Evolutionary conservation across 2,113 vertebrate genomes (phyloP).

Genomic region (Formicarius rufipectus): DNA sequence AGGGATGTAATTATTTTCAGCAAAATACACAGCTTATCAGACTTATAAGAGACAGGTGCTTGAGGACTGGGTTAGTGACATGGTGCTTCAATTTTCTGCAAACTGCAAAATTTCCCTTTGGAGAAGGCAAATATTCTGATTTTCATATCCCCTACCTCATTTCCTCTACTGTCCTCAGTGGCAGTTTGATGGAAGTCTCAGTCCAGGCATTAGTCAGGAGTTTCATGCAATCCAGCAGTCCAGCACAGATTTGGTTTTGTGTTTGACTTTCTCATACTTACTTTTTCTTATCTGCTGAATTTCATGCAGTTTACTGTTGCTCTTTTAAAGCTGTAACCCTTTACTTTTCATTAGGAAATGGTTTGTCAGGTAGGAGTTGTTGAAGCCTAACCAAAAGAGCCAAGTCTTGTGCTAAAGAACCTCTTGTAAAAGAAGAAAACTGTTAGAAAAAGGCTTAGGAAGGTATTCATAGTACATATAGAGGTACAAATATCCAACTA

Average conservation of each 20-base stretch:
- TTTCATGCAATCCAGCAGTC: not conserved
- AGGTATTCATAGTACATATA: not conserved
- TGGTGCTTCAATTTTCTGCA: not conserved
- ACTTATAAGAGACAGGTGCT: not conserved
- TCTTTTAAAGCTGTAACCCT: not conserved
- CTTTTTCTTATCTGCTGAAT: not conserved
- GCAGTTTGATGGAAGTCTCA: not conserved
- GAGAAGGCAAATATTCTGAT: not conserved
- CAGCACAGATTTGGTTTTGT: not conserved
- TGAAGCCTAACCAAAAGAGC: not conserved
- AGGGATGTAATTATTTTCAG: not conserved
- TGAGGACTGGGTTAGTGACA: not conserved
- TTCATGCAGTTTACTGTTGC: not conserved
- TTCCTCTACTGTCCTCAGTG: not conserved
- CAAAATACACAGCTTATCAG: not conserved
- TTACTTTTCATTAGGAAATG: not conserved
- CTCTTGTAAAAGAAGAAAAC: not conserved
- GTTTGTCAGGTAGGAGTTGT: not conserved
- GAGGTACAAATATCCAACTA: not conserved
- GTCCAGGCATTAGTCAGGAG: not conserved
- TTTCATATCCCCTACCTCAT: not conserved
- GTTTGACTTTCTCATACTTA: not conserved
- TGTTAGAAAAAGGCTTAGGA: not conserved
- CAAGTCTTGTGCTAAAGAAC: not conserved
- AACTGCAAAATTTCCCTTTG: not conserved